Conservation (phyloP, 2,888 invertebrate species). For the Cheilosia scutellata region DNA sequence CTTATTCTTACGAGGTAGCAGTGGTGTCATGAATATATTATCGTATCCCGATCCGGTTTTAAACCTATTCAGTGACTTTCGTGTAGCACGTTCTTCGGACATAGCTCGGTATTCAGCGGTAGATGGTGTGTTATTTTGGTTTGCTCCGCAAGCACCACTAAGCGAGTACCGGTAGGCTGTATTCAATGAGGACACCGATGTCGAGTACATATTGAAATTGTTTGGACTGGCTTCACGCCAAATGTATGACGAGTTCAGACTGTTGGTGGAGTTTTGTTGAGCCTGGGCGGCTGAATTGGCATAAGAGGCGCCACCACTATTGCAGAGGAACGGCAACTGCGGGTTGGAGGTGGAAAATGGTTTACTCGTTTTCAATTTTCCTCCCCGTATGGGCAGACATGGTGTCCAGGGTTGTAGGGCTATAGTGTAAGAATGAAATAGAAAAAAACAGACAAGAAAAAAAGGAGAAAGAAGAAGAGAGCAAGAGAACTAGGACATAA, state of each 20-base stretch:
- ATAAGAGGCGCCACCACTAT: constrained; percentile 76
- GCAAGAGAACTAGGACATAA: constrained; percentile 81
- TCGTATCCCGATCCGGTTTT: constrained; percentile 84
- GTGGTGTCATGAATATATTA: constrained; percentile 83
- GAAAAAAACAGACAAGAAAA: constrained; percentile 77
- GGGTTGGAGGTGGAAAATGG: constrained; percentile 84
- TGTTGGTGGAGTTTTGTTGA: constrained; percentile 82
- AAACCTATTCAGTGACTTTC: constrained; percentile 82
- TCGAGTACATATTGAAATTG: constrained; percentile 84
- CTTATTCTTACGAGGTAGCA: constrained; percentile 83
- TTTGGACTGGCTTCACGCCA: constrained; percentile 84
- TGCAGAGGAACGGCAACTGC: constrained; percentile 83
- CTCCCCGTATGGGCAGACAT: constrained; percentile 84
- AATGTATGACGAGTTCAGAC: constrained; percentile 84
- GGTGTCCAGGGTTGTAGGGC: constrained; percentile 84
- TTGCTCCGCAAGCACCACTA: constrained; percentile 76
- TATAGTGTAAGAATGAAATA: constrained; percentile 76
- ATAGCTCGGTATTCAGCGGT: constrained; percentile 81
- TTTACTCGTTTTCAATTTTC: constrained; percentile 84
- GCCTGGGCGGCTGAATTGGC: constrained; percentile 76
- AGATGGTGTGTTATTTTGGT: constrained; percentile 77
- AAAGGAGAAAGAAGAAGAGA: constrained; percentile 81
- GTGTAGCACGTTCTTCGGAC: constrained; percentile 82
- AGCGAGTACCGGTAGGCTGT: constrained; percentile 81
- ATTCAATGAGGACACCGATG: constrained; percentile 83